phyloP scores from a whole-genome alignment of 2,888 invertebrate species.

The Rotaria socialis region DNA sequence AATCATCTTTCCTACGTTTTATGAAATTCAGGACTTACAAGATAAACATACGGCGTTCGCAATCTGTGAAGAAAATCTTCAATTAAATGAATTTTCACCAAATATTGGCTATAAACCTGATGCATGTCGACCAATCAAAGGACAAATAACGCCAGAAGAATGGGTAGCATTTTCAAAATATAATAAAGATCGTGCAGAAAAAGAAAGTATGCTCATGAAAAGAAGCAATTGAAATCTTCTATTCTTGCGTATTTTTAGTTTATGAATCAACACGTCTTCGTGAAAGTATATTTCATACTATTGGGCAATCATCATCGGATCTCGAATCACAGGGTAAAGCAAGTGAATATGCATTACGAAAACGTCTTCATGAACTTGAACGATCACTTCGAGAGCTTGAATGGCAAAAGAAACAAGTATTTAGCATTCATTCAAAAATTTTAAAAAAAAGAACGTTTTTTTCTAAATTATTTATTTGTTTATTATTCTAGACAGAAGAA shows the following conservation, averaged over 20 bases:
- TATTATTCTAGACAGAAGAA: constrained; percentile 57
- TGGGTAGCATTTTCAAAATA: constrained; percentile 77
- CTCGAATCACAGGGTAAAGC: constrained; percentile 75
- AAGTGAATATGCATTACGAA: constrained; percentile 77
- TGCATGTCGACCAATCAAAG: constrained; percentile 70
- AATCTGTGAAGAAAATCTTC: constrained; percentile 68
- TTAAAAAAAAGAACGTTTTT: no score
- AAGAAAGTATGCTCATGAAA: constrained; percentile 61
- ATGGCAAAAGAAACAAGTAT: constrained; percentile 74
- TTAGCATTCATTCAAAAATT: constrained; percentile 37
- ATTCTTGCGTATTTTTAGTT: constrained; percentile 54
- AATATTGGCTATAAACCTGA: constrained; percentile 80
- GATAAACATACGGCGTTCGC: constrained; percentile 76
- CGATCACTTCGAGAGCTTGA: constrained; percentile 77
- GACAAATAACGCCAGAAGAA: constrained; percentile 70
- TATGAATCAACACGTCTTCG: constrained; percentile 73
- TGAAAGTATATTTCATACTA: constrained; percentile 72
- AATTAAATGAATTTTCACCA: constrained; percentile 72
- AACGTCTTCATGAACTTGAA: constrained; percentile 80
- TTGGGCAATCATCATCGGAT: constrained; percentile 76
- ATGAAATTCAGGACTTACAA: constrained; percentile 53
- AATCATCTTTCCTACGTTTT: background rate
- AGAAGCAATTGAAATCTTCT: no score
- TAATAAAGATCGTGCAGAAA: constrained; percentile 72
- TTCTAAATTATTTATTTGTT: background rate